These are phyloP conservation scores for Anguilla obscura DNA, from an alignment of 2,797 vertebrate species.

Conservation along the genomic window DNA sequence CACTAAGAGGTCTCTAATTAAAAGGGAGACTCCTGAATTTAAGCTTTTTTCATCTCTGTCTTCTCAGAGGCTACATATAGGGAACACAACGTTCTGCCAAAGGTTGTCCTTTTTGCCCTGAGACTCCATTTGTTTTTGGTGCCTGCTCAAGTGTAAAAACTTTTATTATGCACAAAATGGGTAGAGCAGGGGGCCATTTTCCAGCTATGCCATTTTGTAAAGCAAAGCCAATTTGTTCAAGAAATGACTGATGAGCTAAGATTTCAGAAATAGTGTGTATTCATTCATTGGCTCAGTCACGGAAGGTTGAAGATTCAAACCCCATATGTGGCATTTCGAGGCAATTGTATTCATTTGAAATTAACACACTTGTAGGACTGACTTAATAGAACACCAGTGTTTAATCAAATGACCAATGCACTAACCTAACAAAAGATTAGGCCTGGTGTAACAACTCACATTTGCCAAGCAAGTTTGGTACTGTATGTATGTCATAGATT, in stretches of 20 bases:
- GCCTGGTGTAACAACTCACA: neutral
- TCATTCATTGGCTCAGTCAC: neutral
- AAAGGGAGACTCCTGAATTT: neutral
- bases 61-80: neutral
- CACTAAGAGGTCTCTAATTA: constrained; percentile 14
- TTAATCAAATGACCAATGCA: neutral
- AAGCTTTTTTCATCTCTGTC: neutral
- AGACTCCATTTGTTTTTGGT: neutral
- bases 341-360: neutral
- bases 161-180: neutral
- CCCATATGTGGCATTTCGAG: neutral
- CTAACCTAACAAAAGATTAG: neutral
- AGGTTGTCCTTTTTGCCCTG: neutral
- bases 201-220: neutral
- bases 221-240: neutral
- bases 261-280: neutral
- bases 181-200: neutral
- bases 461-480: neutral
- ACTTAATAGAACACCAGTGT: neutral
- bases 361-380: neutral
- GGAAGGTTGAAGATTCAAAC: neutral
- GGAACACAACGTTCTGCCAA: neutral
- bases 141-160: neutral
- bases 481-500: neutral
- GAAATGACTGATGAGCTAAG: neutral